These are phyloP conservation scores for Paguma larvata DNA, from an alignment of 2,797 vertebrate species.

Conservation along the genomic window DNA sequence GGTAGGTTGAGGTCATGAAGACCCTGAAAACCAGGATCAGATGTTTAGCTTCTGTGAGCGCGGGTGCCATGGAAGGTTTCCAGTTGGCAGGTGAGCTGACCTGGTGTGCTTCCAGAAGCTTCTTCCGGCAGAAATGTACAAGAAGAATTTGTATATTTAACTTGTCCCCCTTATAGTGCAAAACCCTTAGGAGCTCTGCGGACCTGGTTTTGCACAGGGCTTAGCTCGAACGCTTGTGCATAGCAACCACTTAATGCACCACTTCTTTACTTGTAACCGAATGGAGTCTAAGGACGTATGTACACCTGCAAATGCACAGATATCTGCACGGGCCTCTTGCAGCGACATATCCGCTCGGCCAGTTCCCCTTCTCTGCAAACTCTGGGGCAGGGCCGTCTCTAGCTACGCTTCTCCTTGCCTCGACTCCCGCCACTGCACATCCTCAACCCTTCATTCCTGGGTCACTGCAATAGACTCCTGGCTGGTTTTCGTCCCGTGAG, in stretches of 20 bases:
- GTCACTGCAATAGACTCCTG: not conserved
- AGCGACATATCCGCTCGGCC: not conserved
- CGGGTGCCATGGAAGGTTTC: not conserved
- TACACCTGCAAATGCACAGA: not conserved
- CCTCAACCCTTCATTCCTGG: not conserved
- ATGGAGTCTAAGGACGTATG: not conserved
- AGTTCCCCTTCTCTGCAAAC: not conserved
- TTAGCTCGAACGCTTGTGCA: not conserved
- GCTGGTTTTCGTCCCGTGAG: not conserved
- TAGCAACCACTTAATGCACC: not conserved
- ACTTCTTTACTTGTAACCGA: not conserved
- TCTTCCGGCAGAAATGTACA: not conserved
- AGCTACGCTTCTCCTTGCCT: not conserved
- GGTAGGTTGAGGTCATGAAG: not conserved
- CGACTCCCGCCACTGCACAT: not conserved
- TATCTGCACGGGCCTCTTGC: not conserved
- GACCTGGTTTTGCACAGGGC: not conserved
- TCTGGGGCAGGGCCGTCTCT: not conserved
- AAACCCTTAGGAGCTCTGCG: not conserved
- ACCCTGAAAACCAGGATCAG: not conserved
- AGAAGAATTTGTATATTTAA: not conserved
- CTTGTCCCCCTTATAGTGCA: not conserved
- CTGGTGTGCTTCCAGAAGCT: not conserved
- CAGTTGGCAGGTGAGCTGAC: too few relatives aligned
- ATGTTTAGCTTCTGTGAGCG: not conserved